Base-by-base conservation (phyloP, 1,140 invertebrate species). In the Saccostrea cuccullata region DNA sequence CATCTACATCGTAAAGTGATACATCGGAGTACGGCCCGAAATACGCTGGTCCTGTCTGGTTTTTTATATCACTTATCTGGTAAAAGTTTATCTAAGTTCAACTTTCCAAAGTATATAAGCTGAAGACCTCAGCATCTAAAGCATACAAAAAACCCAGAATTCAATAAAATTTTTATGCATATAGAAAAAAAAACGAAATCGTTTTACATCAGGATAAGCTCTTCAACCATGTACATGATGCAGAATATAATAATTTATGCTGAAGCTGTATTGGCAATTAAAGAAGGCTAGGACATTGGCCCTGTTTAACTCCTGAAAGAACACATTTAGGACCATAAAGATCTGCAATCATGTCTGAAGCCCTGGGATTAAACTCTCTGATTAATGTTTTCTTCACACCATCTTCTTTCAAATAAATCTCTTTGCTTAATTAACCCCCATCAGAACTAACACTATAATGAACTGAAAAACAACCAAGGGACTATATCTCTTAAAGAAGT, bases 321-420 rank as follows among this genome's bases (percentile, higher is more conserved):
- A 77, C 70, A 77, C 70, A 77, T 77, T 77, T 77, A 77, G 23
- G 70, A 77, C 70, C 70, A 77, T 77, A 77, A 77, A 77, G 23
- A 23, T 30, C 26, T 30, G 26, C 70, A 77, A 77, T 30, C 70
- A 40, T 77, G 70, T 77, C 70, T 77, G 70, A 17, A 77, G 70
- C 30, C 26, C 30, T 77, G 70, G 23, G 26, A 77, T 77, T 77
- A 77, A 26, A 11, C 70, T 36, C 9, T 15, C 70, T 30, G 70
- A 77, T 77, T 77, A 30, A 77, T 77, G 23, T 77, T 77, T 77
- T 36, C 70, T 77, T 15, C 70, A 77, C 70, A 77, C 70, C 70
- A 77, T 77, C 70, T 77, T 77, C 70, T 77, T 77, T 77, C 15
- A 77, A 64, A 77, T 77, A 77, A 77, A 77, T 77, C 70, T 77